Conservation (phyloP, 2,113 vertebrate species). For the Nicator chloris region DNA sequence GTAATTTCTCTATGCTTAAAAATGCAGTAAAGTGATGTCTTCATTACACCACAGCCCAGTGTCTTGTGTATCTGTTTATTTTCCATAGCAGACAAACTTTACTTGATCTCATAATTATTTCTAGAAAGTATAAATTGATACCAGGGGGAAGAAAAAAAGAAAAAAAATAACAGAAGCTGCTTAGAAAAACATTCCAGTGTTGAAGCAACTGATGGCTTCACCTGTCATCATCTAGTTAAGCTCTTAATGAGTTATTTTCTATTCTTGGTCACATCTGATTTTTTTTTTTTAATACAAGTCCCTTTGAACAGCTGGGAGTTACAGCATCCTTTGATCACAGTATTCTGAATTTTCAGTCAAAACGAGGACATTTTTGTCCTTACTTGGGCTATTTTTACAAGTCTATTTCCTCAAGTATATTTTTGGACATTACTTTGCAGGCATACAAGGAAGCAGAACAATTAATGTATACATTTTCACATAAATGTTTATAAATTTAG, state of each 20-base stretch:
- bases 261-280: constrained; percentile 95
- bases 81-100: constrained; percentile 43
- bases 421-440: constrained; percentile 60
- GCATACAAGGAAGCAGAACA: constrained; percentile 64
- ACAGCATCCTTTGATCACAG: constrained; percentile 89
- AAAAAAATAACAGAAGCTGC: constrained; percentile 24
- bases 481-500: constrained; percentile 96
- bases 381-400: constrained; percentile 72
- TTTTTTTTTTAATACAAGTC: constrained; percentile 83
- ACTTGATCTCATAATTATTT: constrained; percentile 42
- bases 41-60: constrained; percentile 38
- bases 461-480: constrained; percentile 84
- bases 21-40: constrained; percentile 36
- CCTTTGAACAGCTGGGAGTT: constrained; percentile 98
- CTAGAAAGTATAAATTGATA: constrained; percentile 49
- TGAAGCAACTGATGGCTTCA: constrained; percentile 79
- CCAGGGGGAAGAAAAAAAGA: background rate
- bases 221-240: constrained; percentile 89
- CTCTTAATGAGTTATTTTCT: constrained; percentile 93
- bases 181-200: constrained; percentile 47
- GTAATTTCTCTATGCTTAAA: constrained; percentile 1
- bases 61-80: background rate
- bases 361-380: constrained; percentile 75
- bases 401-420: constrained; percentile 63
- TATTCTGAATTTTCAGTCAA: constrained; percentile 94